These are phyloP conservation scores for Petroica traversi DNA, from an alignment of 2,113 vertebrate genomes.

Conservation along the genomic window DNA sequence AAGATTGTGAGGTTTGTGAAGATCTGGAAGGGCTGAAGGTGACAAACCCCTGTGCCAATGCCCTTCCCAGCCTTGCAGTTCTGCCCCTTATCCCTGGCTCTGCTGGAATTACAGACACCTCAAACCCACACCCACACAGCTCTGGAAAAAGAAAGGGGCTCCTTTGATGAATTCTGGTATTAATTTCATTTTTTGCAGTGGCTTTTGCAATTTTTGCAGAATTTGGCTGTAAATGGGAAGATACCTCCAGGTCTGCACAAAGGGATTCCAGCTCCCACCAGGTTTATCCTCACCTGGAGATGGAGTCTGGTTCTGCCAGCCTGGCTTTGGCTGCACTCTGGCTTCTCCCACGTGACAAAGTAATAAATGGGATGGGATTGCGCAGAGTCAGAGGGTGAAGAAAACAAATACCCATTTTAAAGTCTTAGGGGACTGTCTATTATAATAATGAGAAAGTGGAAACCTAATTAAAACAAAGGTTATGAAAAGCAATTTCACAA, in stretches of 20 bases:
- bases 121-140: neutral
- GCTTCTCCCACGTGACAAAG: neutral
- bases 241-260: neutral
- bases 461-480: conserved; percentile 16
- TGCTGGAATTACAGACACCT: neutral
- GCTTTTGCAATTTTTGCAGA: neutral
- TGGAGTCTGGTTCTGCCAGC: neutral
- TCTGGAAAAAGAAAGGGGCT: neutral
- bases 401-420: neutral
- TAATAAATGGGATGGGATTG: neutral
- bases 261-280: neutral
- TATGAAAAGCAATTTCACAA: conserved; percentile 37
- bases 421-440: neutral
- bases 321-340: neutral
- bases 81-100: neutral
- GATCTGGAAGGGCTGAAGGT: neutral
- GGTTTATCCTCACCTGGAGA: neutral
- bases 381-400: neutral
- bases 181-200: neutral
- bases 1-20: no score
- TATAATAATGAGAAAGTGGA: conserved; percentile 13
- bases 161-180: neutral
- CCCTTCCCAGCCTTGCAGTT: neutral
- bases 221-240: neutral
- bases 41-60: neutral